Evolutionary conservation across 2,113 vertebrate genomes (phyloP).

Genomic region (Corydoras maculifer): DNA sequence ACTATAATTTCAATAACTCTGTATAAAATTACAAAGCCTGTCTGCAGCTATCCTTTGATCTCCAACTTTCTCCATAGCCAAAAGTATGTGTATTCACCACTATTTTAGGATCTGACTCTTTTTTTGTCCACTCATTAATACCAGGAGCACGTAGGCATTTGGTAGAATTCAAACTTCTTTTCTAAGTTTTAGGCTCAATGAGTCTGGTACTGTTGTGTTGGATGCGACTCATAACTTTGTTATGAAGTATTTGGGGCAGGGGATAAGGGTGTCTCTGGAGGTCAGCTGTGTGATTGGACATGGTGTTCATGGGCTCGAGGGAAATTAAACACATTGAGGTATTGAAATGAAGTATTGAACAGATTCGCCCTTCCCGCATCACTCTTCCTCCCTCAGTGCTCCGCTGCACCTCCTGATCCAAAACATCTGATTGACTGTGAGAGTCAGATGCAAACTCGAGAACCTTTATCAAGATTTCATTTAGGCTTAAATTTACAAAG

Average conservation of each 20-base stretch:
- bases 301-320: not conserved
- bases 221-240: no score
- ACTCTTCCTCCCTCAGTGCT: not conserved
- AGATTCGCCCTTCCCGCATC: not conserved
- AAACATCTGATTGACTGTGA: no score
- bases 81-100: not conserved
- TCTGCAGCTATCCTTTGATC: not conserved
- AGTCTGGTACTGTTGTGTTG: no score
- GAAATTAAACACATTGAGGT: conserved; percentile 7
- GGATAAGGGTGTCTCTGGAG: not conserved
- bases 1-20: conserved; percentile 1
- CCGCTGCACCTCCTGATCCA: not conserved
- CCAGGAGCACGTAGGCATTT: no score
- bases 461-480: not conserved
- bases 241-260: no score
- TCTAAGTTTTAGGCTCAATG: no score
- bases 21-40: no score
- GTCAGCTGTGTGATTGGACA: not conserved
- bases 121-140: no score
- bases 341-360: conserved; percentile 21
- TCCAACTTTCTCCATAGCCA: not conserved
- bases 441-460: not conserved
- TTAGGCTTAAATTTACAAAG: no score
- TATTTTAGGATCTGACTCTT: not conserved
- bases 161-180: no score